phyloP scores from a whole-genome alignment of 2,888 invertebrate genomes.

The Phrixothrix hirtus region DNA sequence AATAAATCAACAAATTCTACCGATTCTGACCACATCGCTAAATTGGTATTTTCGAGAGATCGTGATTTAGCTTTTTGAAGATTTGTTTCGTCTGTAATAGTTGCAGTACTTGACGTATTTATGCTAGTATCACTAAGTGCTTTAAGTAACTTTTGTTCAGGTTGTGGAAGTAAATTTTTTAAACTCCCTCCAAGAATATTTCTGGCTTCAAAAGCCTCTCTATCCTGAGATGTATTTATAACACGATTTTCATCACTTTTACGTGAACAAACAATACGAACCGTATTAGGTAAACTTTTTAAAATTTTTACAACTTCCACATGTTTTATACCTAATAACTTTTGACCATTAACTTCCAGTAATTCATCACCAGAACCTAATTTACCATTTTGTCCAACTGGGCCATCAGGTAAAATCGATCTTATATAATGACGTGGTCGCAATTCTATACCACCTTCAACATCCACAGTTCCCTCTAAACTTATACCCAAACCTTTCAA shows the following conservation, averaged over 20 bases:
- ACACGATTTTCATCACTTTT: slow-evolving; percentile 65
- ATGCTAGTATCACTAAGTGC: slow-evolving; percentile 95
- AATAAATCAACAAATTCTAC: slow-evolving; percentile 88
- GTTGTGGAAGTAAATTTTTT: slow-evolving; percentile 70
- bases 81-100: slow-evolving; percentile 68
- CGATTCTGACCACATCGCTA: slow-evolving; percentile 97
- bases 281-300: slow-evolving; percentile 88
- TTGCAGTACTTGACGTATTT: slow-evolving; percentile 83
- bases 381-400: slow-evolving; percentile 89
- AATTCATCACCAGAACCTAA: slow-evolving; percentile 96
- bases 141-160: slow-evolving; percentile 63
- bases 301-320: slow-evolving; percentile 95
- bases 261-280: slow-evolving; percentile 88
- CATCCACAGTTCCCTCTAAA: slow-evolving; percentile 97
- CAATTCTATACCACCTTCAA: slow-evolving; percentile 94
- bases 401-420: slow-evolving; percentile 93
- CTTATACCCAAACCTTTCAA: slow-evolving; percentile 95
- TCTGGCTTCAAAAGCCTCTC: slow-evolving; percentile 78
- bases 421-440: slow-evolving; percentile 99
- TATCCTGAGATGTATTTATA: slow-evolving; percentile 77
- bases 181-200: slow-evolving; percentile 85
- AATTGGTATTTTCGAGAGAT: slow-evolving; percentile 91
- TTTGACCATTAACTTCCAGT: slow-evolving; percentile 92
- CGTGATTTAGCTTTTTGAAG: slow-evolving; percentile 78
- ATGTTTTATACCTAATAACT: slow-evolving; percentile 90